Evolutionary conservation across 1,140 invertebrate species (phyloP), one percentile per base, ranked within the genome.

Genomic region (Glomeris maerens): DNA sequence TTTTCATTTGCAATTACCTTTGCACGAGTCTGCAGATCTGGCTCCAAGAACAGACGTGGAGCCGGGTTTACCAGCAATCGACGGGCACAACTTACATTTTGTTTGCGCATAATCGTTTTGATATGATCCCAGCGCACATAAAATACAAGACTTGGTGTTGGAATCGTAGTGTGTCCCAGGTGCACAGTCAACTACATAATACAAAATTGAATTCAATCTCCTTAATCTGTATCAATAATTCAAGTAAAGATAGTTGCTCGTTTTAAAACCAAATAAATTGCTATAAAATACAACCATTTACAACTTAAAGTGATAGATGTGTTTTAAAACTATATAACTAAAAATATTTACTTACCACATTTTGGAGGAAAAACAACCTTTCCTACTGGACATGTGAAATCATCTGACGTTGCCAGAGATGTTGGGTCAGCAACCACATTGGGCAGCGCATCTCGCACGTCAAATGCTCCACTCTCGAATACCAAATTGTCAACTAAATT

Each of bases 391-490:
- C 92, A 96, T 48, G 87, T 86, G 62, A 92, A 96, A 60, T 92
- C 88, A 0, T 89, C 91, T 58, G 83, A 74, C 1, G 95, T 70
- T 31, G 77, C 64, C 28, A 96, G 68, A 17, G 88, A 92, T 2
- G 85, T 83, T 45, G 92, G 84, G 67, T 95, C 92, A 0, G 90
- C 86, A 1, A 88, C 79, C 0, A 91, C 94, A 60, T 94, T 95
- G 7, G 92, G 91, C 29, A 96, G 66, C 57, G 93, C 91, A 55
- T 90, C 86, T 56, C 84, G 77, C 1, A 94, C 88, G 60, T 91
- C 86, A 62, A 93, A 89, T 66, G 90, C 84, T 69, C 87, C 85
- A 64, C 89, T 83, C 71, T 93, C 87, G 5, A 92, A 72, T 53
- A 94, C 90, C 0, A 92, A 69, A 64, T 81, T 83, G 66, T 93